A percentile compares a stretch with the other conserved stretches of the same genome.
phyloP scores from a whole-genome alignment of 2,888 invertebrate species.

The Xanthorhoe designata region DNA sequence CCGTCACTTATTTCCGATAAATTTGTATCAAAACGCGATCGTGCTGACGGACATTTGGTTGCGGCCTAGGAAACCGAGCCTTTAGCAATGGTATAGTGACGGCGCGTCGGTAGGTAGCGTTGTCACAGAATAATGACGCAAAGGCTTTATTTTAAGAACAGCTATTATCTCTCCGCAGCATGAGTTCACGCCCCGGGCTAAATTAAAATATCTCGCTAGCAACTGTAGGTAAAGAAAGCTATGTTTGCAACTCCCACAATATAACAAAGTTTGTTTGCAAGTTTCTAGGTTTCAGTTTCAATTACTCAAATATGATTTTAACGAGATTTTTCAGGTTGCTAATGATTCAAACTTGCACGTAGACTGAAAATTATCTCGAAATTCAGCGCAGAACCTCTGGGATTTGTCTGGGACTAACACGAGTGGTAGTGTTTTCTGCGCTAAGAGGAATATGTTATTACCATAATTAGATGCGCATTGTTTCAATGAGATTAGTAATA shows the following conservation, averaged over 20 bases:
- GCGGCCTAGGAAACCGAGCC: background rate
- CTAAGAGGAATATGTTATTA: slow-evolving; percentile 24
- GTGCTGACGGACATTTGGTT: background rate
- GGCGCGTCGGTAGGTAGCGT: slow-evolving; percentile 34
- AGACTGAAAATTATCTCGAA: slow-evolving; percentile 26
- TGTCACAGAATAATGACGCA: slow-evolving; percentile 70
- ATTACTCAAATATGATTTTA: slow-evolving; percentile 33
- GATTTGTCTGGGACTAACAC: slow-evolving; percentile 28
- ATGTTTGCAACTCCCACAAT: slow-evolving; percentile 47
- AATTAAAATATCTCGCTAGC: slow-evolving; percentile 68
- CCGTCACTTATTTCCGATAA: background rate
- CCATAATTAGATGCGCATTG: slow-evolving; percentile 21
- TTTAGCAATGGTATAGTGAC: slow-evolving; percentile 20
- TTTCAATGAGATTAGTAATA: slow-evolving; percentile 23
- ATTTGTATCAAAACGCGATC: background rate
- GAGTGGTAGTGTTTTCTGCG: slow-evolving; percentile 21
- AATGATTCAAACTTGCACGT: slow-evolving; percentile 30
- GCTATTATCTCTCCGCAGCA: slow-evolving; percentile 69
- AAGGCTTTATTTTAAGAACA: slow-evolving; percentile 75
- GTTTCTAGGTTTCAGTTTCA: slow-evolving; percentile 28
- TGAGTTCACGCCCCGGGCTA: slow-evolving; percentile 60
- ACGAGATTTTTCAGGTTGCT: slow-evolving; percentile 31
- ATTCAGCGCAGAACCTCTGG: slow-evolving; percentile 29
- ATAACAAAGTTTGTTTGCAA: slow-evolving; percentile 33
- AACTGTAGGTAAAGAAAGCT: slow-evolving; percentile 52